Evolutionary conservation across 1,140 invertebrate species (phyloP).

Genomic region (Camponotus floridanus): DNA sequence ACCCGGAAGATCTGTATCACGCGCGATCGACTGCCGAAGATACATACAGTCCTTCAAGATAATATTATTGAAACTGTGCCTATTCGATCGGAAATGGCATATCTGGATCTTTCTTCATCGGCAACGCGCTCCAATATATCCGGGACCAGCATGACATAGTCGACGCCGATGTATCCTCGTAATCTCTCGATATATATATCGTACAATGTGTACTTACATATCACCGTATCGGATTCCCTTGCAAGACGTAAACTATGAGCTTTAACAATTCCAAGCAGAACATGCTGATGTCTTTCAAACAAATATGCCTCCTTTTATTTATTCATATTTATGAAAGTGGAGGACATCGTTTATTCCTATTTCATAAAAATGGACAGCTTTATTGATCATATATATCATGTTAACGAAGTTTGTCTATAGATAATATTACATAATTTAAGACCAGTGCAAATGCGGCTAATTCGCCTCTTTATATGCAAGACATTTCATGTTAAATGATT

Average conservation of each 20-base stretch:
- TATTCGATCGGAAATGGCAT: constrained; percentile 40
- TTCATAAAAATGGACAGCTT: neutral
- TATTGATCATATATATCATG: neutral
- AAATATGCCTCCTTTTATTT: neutral
- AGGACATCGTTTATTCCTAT: constrained; percentile 8
- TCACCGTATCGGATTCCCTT: constrained; percentile 38
- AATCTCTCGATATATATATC: constrained; percentile 73
- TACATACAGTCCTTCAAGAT: constrained; percentile 8
- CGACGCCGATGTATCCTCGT: constrained; percentile 70
- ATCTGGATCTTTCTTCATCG: constrained; percentile 56
- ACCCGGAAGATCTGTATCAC: constrained; percentile 30
- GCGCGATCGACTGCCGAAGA: constrained; percentile 3
- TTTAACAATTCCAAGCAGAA: constrained; percentile 70
- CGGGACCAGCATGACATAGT: constrained; percentile 50
- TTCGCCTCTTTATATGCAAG: constrained; percentile 50
- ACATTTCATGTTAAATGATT: constrained; percentile 34
- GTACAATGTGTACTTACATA: constrained; percentile 59
- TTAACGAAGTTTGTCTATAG: neutral
- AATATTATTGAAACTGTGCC: constrained; percentile 69
- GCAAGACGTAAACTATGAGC: constrained; percentile 59
- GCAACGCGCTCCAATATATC: constrained; percentile 71
- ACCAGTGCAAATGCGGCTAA: constrained; percentile 3
- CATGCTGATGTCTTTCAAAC: constrained; percentile 31
- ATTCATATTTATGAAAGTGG: neutral
- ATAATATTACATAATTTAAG: neutral